Percentiles rank a stretch among this genome's conserved stretches.
These are phyloP conservation scores for Megalops cyprinoides DNA, from an alignment of 2,797 vertebrate species.

Conservation along the genomic window DNA sequence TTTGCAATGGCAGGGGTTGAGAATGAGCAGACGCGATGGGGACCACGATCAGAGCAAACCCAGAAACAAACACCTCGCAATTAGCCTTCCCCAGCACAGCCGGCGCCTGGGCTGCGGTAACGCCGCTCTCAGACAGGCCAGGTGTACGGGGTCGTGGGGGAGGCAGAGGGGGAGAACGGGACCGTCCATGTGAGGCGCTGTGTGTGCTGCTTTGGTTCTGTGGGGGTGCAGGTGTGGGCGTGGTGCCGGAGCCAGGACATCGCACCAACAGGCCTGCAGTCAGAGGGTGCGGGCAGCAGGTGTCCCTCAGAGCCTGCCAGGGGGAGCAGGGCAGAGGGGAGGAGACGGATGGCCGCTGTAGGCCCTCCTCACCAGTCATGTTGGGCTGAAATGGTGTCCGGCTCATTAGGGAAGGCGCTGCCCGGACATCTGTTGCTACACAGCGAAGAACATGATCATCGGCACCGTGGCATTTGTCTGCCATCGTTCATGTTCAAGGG, in stretches of 20 bases:
- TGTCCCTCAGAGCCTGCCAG: neutral
- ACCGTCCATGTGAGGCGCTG: too few species aligned
- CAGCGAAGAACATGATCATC: too few species aligned
- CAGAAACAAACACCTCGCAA: neutral
- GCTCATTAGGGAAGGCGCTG: neutral
- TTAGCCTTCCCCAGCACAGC: neutral
- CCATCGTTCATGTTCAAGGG: too few species aligned
- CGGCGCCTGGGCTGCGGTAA: neutral
- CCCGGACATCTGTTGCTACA: too few species aligned
- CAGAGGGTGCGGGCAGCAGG: neutral
- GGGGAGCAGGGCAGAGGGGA: neutral
- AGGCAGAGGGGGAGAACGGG: too few species aligned
- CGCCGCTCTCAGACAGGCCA: neutral
- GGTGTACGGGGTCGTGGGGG: too few species aligned
- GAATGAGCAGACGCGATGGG: neutral
- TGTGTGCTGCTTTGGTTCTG: too few species aligned
- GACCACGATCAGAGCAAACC: constrained; percentile 17
- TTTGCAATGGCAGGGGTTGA: neutral
- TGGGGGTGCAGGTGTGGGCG: constrained; percentile 32
- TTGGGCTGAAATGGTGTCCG: neutral
- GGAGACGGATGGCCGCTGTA: constrained; percentile 41
- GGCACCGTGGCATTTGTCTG: too few species aligned
- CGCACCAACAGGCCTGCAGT: too few species aligned
- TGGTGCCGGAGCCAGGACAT: neutral
- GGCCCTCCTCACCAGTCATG: neutral